phyloP scores from a whole-genome alignment of 2,113 vertebrate species.

The Dinomys branickii region DNA sequence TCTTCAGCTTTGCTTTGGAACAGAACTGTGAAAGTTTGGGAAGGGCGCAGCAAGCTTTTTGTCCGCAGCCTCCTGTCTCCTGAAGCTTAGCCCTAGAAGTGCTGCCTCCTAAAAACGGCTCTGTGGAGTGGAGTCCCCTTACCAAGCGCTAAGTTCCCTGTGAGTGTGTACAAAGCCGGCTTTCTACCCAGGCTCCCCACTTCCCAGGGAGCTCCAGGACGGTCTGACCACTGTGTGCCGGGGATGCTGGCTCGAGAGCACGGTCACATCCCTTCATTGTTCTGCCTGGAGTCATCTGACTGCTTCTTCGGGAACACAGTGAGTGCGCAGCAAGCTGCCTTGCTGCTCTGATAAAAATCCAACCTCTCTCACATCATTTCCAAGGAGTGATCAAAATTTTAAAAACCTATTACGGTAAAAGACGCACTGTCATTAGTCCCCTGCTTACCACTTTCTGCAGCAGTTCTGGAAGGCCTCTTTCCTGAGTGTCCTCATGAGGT shows the following conservation, averaged over 20 bases:
- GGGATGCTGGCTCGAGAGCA: neutral
- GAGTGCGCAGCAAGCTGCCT: neutral
- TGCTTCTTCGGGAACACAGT: neutral
- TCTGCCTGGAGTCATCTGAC: neutral
- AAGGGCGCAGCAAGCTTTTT: conserved; percentile 15
- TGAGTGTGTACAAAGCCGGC: neutral
- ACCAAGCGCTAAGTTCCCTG: neutral
- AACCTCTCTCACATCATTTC: neutral
- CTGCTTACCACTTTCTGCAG: neutral
- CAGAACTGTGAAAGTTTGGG: neutral
- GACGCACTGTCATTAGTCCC: neutral
- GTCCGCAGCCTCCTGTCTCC: neutral
- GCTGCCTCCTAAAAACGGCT: neutral
- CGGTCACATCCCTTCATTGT: neutral
- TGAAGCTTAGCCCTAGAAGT: neutral
- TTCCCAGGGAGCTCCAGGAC: accelerated
- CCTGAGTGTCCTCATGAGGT: neutral
- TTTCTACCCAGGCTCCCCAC: neutral
- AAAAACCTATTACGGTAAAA: neutral
- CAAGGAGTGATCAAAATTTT: neutral
- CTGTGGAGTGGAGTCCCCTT: too few species aligned
- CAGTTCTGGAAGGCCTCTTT: neutral
- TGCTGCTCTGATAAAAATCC: neutral
- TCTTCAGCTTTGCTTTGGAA: conserved; percentile 33
- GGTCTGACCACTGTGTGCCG: neutral